Conservation (phyloP, 2,113 vertebrate genomes). For the Calonectris borealis region DNA sequence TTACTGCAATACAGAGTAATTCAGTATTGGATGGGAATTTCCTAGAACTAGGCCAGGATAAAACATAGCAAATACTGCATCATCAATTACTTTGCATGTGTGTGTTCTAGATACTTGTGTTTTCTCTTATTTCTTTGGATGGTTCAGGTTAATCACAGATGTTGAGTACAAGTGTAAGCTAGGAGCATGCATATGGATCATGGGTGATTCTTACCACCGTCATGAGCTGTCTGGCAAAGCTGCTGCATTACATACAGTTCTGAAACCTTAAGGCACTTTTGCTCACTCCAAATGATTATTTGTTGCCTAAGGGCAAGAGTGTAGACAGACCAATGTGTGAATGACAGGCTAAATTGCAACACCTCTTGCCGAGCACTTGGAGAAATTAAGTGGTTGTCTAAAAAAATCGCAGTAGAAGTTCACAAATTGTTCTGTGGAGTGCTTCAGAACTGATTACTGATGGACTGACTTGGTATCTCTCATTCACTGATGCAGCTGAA, state of each 20-base stretch:
- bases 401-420: background rate
- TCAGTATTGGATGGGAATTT: background rate
- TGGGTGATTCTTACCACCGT: background rate
- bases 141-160: background rate
- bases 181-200: background rate
- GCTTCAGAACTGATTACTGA: background rate
- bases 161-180: background rate
- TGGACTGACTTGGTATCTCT: background rate
- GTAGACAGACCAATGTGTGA: background rate
- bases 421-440: background rate
- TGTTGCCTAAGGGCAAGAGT: background rate
- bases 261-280: background rate
- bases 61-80: background rate
- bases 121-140: background rate
- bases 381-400: background rate
- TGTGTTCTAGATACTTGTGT: background rate
- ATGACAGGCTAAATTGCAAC: background rate
- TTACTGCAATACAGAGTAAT: background rate
- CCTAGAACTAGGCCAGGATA: background rate
- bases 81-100: background rate
- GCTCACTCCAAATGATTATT: background rate
- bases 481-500: background rate
- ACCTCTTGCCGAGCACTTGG: background rate
- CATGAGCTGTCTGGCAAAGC: background rate
- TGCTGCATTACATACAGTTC: background rate